Evolutionary conservation across 2,888 invertebrate genomes (phyloP).

Genomic region (Alcis repandata): DNA sequence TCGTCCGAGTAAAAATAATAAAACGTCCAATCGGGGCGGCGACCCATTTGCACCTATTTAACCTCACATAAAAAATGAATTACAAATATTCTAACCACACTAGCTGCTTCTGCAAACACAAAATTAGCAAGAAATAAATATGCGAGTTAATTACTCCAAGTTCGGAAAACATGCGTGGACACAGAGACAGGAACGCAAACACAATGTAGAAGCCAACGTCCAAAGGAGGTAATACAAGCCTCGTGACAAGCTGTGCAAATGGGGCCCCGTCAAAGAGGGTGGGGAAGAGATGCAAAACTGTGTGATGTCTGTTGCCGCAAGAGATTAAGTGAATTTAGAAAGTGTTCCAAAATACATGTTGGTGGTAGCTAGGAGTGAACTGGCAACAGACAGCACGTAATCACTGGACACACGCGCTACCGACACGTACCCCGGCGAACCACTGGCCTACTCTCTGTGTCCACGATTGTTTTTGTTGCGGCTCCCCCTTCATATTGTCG

Average conservation of each 20-base stretch:
- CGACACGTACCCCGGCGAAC: conserved; percentile 90
- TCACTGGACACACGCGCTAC: conserved; percentile 78
- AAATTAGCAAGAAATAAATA: conserved; percentile 54
- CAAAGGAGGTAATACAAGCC: conserved; percentile 62
- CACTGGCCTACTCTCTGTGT: conserved; percentile 90
- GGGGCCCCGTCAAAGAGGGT: conserved; percentile 78
- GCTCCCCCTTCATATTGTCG: conserved; percentile 77
- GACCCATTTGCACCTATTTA: conserved; percentile 82
- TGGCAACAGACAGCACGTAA: conserved; percentile 77
- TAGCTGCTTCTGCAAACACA: conserved; percentile 57
- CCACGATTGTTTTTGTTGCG: conserved; percentile 88
- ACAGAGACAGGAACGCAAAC: conserved; percentile 76
- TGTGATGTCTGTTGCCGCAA: conserved; percentile 76
- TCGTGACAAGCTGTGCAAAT: conserved; percentile 79
- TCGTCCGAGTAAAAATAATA: neutral
- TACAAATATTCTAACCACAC: conserved; percentile 48
- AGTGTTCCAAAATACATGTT: conserved; percentile 42
- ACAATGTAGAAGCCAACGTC: conserved; percentile 62
- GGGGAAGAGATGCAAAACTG: conserved; percentile 69
- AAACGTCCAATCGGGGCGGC: conserved; percentile 71
- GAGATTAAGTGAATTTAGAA: conserved; percentile 53
- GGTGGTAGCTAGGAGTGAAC: conserved; percentile 44
- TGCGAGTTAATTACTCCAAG: conserved; percentile 52
- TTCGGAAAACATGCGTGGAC: conserved; percentile 84
- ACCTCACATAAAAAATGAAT: conserved; percentile 49